A percentile compares a stretch with the other conserved stretches of the same genome.
Conservation (phyloP, 1,140 invertebrate genomes). For the Orchestia grillus region DNA sequence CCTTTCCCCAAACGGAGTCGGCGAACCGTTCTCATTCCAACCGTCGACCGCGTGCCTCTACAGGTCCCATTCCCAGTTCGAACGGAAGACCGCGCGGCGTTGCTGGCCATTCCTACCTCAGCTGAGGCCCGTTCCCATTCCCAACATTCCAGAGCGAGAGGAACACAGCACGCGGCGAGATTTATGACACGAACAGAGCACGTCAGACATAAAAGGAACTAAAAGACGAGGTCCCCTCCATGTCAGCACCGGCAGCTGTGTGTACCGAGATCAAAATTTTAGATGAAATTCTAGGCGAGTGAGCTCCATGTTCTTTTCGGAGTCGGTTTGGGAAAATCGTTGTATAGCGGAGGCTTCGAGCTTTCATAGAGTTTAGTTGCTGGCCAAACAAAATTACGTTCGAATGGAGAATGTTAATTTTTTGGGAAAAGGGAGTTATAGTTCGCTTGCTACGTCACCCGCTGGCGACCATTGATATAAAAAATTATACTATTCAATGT, state of each 20-base stretch:
- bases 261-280: not conserved
- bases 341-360: not conserved
- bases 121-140: constrained; percentile 25
- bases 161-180: constrained; percentile 3
- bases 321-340: not conserved
- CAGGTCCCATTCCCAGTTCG: not conserved
- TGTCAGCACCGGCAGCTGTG: constrained; percentile 3
- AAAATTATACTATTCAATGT: no score
- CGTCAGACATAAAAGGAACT: not conserved
- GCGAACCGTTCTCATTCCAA: not conserved
- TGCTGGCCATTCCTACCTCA: not conserved
- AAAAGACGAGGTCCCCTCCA: constrained; percentile 2
- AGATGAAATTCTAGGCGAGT: not conserved
- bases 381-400: not conserved
- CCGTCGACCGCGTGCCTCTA: not conserved
- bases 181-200: constrained; percentile 33
- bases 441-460: no score
- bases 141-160: constrained; percentile 51
- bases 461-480: not conserved
- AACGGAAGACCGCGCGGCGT: not conserved
- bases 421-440: not conserved
- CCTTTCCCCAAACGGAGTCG: not conserved
- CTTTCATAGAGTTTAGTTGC: not conserved
- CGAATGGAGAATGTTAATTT: not conserved
- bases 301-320: not conserved